Base-by-base conservation (phyloP, 2,113 vertebrate species). In the Petromus typicus region DNA sequence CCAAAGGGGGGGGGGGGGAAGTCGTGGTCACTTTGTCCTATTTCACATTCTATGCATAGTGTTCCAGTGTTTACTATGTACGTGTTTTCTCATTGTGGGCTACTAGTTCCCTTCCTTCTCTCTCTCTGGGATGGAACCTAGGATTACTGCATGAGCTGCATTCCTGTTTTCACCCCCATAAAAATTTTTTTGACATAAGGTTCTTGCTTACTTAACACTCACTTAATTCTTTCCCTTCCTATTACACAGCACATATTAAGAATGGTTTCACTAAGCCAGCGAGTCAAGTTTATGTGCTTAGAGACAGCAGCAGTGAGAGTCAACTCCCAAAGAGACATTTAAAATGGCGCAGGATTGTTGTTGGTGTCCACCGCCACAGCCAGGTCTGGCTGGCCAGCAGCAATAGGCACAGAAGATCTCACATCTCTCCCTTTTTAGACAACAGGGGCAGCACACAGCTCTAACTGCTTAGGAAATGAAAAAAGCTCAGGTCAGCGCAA, bases 221-320 rank as follows among this genome's bases (percentile, higher is more conserved):
- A n/a, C n/a, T n/a, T n/a, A n/a, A n/a, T n/a, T n/a, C n/a, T n/a
- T n/a, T n/a, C n/a, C n/a, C n/a, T n/a, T n/a, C n/a, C n/a, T n/a
- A n/a, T n/a, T n/a, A n/a, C n/a, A n/a, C n/a, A n/a, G n/a, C n/a
- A n/a, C n/a, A n/a, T n/a, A n/a, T n/a, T n/a, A n/a, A 91, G 90
- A 93, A 93, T 32, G 87, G 90, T 94, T 76, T 85, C 78, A 93
- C 48, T 73, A 91, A 81, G 88, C 63, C 71, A 87, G 67, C 0
- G 5, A 96, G 93, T 95, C 90, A 90, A 92, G 87, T 48, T 93
- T 88, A 81, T 89, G 51, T 95, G 95, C 81, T 90, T 63, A 78
- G 66, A 84, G 80, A 85, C 11, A 80, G 11, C 9, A 91, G 54
- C 54, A 64, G 81, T 16, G 16, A 64, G 17, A 88, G 88, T 32